Conservation (phyloP, 2,797 vertebrate species). For the Scomberomorus guttatus region DNA sequence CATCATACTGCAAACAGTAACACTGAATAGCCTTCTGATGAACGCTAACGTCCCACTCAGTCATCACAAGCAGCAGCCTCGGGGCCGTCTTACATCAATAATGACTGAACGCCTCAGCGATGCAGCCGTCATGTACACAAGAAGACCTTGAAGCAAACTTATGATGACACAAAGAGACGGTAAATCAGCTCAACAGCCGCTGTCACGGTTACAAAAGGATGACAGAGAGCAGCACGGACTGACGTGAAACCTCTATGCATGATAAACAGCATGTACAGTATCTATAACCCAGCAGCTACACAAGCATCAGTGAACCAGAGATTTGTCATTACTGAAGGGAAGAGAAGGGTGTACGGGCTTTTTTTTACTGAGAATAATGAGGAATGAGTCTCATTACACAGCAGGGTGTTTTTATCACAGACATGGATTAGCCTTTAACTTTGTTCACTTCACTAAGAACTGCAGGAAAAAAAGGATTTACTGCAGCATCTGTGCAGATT, state of each 20-base stretch:
- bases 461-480: neutral
- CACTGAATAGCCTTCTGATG: constrained; percentile 23
- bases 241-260: constrained; percentile 40
- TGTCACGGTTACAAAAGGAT: constrained; percentile 21
- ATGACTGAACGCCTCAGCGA: constrained; percentile 43
- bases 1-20: neutral
- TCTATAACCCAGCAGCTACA: constrained; percentile 8
- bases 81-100: constrained; percentile 36
- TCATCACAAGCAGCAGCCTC: constrained; percentile 33
- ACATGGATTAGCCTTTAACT: neutral
- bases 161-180: constrained; percentile 34
- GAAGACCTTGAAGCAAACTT: constrained; percentile 55
- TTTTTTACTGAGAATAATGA: constrained; percentile 3
- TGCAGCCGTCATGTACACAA: constrained; percentile 19
- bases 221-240: constrained; percentile 17
- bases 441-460: neutral
- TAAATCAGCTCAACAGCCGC: constrained; percentile 52
- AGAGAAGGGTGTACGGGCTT: neutral
- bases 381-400: constrained; percentile 6
- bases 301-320: constrained; percentile 19
- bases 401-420: constrained; percentile 5
- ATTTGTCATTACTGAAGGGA: constrained; percentile 29
- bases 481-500: neutral
- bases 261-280: constrained; percentile 26
- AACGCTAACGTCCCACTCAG: constrained; percentile 32